These are phyloP conservation scores for Amazona vittata DNA, from an alignment of 2,113 vertebrate genomes.

Conservation along the genomic window DNA sequence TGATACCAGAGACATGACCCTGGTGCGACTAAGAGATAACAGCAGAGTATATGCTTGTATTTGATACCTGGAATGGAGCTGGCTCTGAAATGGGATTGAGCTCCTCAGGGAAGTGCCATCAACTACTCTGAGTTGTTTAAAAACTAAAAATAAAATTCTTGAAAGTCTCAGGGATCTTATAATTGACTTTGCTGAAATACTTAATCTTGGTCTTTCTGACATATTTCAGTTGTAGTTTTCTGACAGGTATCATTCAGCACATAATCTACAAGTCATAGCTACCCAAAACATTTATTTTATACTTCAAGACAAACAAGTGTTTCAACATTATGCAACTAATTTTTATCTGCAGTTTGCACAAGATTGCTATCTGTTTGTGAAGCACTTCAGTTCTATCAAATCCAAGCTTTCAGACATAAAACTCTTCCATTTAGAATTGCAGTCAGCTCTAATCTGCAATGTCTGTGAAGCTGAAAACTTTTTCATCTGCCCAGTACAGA, in stretches of 20 bases:
- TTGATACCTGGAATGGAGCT: background rate
- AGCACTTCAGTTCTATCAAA: background rate
- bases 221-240: background rate
- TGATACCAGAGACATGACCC: background rate
- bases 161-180: background rate
- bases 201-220: background rate
- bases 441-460: background rate
- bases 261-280: background rate
- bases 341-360: background rate
- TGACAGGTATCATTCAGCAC: background rate
- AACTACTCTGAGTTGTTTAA: background rate
- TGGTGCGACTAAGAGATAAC: background rate
- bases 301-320: background rate
- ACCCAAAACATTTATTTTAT: background rate
- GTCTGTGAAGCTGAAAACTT: background rate
- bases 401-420: background rate
- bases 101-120: background rate
- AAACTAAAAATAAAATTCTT: background rate
- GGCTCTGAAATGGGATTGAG: background rate
- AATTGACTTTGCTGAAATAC: background rate
- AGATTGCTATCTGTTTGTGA: background rate
- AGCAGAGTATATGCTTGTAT: rapidly evolving
- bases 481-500: conserved; percentile 6
- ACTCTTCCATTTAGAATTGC: background rate
- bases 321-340: background rate